phyloP scores from a whole-genome alignment of 2,888 invertebrate genomes.

The Hirtodrosophila alboralis region DNA sequence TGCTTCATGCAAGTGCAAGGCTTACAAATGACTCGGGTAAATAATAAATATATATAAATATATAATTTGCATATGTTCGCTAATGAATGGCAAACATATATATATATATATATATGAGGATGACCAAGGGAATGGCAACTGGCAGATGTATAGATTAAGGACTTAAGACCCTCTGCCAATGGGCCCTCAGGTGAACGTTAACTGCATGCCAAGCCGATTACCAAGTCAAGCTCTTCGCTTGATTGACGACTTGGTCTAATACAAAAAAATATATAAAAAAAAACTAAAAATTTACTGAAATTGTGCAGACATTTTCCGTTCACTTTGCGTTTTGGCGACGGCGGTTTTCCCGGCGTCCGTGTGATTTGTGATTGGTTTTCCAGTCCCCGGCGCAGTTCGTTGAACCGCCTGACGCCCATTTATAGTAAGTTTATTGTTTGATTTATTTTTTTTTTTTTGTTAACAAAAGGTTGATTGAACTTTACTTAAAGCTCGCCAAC shows the following conservation, averaged over 20 bases:
- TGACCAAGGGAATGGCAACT: constrained; percentile 21
- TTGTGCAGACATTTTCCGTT: constrained; percentile 73
- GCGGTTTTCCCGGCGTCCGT: constrained; percentile 62
- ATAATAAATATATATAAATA: constrained; percentile 8
- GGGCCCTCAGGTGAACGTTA: constrained; percentile 45
- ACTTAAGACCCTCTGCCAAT: constrained; percentile 10
- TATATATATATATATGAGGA: constrained; percentile 22
- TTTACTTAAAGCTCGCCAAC: constrained; percentile 32
- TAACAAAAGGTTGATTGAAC: constrained; percentile 63
- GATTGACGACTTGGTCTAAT: constrained; percentile 49
- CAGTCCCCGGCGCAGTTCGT: constrained; percentile 35
- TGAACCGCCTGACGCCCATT: constrained; percentile 42
- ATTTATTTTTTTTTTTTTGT: constrained; percentile 51
- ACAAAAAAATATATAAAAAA: constrained; percentile 19
- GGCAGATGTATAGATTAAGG: constrained; percentile 13
- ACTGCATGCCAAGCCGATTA: constrained; percentile 46
- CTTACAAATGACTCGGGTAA: constrained; percentile 55
- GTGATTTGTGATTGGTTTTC: constrained; percentile 54
- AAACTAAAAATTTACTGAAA: constrained; percentile 32
- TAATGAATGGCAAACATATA: constrained; percentile 64
- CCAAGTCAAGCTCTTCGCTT: constrained; percentile 45
- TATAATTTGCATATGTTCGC: constrained; percentile 61
- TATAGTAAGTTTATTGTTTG: constrained; percentile 61
- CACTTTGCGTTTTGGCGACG: constrained; percentile 71
- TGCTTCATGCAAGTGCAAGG: constrained; percentile 63